Evolutionary conservation across 2,888 invertebrate genomes (phyloP).

Genomic region (Catocala nupta): DNA sequence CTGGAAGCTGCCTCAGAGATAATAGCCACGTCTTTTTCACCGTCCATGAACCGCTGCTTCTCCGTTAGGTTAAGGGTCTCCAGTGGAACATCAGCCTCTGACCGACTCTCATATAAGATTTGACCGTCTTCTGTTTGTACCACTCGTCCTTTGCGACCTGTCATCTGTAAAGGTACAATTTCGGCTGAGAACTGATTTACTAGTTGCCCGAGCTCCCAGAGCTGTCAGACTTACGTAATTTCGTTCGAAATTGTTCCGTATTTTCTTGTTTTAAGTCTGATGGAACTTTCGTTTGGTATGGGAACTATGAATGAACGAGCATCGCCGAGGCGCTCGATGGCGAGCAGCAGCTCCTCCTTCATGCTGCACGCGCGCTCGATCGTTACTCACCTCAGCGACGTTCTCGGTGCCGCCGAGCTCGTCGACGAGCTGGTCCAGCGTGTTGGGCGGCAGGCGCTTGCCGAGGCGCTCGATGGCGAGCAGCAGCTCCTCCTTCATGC

Average conservation of each 20-base stretch:
- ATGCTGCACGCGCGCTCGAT: conserved; percentile 96
- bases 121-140: conserved; percentile 97
- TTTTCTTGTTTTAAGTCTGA: too few relatives aligned
- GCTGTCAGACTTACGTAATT: too few relatives aligned
- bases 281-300: too few relatives aligned
- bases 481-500: conserved; percentile 97
- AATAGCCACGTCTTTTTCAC: conserved; percentile 98
- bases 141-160: conserved; percentile 97
- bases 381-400: conserved; percentile 93
- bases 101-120: conserved; percentile 97
- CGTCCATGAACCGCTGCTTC: conserved; percentile 98
- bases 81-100: conserved; percentile 97
- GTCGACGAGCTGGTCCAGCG: conserved; percentile 99
- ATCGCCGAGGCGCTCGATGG: conserved; percentile 93
- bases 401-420: conserved; percentile 99
- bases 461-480: conserved; percentile 94
- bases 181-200: too few relatives aligned
- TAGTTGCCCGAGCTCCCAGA: too few relatives aligned
- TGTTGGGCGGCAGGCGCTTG: conserved; percentile 96
- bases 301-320: too few relatives aligned
- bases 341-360: conserved; percentile 95
- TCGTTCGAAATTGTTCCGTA: too few relatives aligned
- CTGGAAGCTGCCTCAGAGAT: conserved; percentile 99
- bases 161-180: conserved; percentile 90
- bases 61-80: conserved; percentile 98